These are phyloP conservation scores for Sarcoramphus papa DNA, from an alignment of 2,797 vertebrate species.

Conservation along the genomic window DNA sequence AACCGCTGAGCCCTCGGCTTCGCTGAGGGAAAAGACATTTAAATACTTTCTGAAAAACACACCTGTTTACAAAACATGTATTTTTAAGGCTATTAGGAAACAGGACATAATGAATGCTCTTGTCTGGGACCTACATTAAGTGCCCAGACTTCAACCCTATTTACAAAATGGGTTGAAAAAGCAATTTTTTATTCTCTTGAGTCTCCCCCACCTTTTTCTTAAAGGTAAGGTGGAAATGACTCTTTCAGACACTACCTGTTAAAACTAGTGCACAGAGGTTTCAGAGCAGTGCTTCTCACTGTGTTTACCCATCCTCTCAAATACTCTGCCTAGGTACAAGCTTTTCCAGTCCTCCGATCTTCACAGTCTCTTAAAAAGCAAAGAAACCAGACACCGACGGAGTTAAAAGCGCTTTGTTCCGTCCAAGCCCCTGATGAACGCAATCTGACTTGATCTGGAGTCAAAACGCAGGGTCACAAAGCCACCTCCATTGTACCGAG, in stretches of 20 bases:
- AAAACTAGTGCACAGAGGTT: neutral
- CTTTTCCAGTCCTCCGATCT: neutral
- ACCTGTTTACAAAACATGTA: fast-evolving
- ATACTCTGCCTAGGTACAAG: too few relatives aligned
- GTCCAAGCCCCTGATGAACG: fast-evolving
- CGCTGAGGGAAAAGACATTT: fast-evolving
- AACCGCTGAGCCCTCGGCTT: too few relatives aligned
- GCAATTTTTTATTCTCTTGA: neutral
- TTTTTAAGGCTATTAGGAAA: too few relatives aligned
- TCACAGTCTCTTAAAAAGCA: too few relatives aligned
- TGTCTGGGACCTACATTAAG: neutral
- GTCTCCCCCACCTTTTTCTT: too few relatives aligned
- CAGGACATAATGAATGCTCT: fast-evolving
- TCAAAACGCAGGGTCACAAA: fast-evolving
- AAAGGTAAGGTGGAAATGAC: fast-evolving
- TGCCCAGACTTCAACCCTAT: too few relatives aligned
- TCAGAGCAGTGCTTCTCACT: too few relatives aligned
- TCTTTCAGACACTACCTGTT: neutral
- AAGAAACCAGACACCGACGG: fast-evolving
- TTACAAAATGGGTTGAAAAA: neutral
- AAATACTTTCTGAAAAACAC: fast-evolving
- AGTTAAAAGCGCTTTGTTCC: neutral
- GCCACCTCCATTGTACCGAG: neutral
- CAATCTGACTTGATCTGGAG: fast-evolving
- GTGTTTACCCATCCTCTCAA: neutral